A percentile compares a stretch with the other conserved stretches of the same genome.
These are phyloP conservation scores for Poeciliopsis prolifica DNA, from an alignment of 2,113 vertebrate genomes.

Conservation along the genomic window DNA sequence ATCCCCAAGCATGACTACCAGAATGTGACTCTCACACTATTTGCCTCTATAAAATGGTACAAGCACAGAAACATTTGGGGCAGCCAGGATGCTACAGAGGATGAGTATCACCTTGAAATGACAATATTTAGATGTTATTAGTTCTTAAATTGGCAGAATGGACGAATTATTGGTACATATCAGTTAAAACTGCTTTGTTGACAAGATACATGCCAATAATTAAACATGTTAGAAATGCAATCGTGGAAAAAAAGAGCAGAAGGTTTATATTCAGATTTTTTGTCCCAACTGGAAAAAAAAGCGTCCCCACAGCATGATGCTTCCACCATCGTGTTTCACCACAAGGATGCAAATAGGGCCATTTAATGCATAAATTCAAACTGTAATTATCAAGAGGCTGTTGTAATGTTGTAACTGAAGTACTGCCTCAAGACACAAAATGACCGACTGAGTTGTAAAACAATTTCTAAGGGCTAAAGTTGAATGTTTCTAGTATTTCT, in stretches of 20 bases:
- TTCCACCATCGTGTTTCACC: too few species aligned
- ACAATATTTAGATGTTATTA: conserved; percentile 1
- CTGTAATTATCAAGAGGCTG: too few species aligned
- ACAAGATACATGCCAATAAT: background rate
- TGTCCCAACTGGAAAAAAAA: too few species aligned
- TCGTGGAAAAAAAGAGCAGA: background rate
- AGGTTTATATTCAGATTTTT: too few species aligned
- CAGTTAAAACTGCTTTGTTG: background rate
- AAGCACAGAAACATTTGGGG: conserved; percentile 24
- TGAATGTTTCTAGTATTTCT: background rate
- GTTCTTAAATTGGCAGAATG: background rate
- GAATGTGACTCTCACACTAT: conserved; percentile 62
- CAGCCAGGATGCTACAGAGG: conserved; percentile 1
- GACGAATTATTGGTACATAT: background rate
- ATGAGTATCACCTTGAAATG: background rate
- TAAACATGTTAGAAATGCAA: background rate
- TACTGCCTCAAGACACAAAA: background rate
- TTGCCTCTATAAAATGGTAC: conserved; percentile 55
- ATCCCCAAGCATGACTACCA: conserved; percentile 57
- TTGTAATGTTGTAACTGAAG: background rate
- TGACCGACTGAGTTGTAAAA: background rate
- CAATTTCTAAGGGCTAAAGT: background rate
- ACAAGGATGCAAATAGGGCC: too few species aligned
- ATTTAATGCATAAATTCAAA: background rate
- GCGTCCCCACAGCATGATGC: too few species aligned